A percentile compares a stretch with the other conserved stretches of the same genome.
Conservation (phyloP, 2,797 vertebrate genomes). For the Myotis myotis region DNA sequence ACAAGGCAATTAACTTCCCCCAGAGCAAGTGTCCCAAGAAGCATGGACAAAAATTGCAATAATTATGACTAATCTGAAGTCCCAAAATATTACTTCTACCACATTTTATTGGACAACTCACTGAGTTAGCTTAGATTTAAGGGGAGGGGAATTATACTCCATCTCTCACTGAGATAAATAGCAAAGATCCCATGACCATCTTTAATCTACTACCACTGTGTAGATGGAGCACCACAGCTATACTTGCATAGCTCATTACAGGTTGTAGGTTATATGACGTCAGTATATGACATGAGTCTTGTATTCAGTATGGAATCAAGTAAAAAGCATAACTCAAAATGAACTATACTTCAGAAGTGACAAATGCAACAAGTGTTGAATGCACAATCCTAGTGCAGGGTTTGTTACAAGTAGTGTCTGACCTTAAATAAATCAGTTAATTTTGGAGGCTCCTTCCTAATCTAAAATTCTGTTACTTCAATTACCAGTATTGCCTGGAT, state of each 20-base stretch:
- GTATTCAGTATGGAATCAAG: not conserved
- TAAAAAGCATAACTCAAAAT: not conserved
- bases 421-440: slow-evolving; percentile 64
- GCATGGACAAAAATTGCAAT: not conserved
- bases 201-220: not conserved
- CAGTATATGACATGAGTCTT: not conserved
- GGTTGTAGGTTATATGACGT: not conserved
- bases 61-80: not conserved
- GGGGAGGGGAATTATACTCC: not conserved
- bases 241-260: not conserved
- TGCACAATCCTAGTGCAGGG: not conserved
- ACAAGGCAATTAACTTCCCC: not conserved
- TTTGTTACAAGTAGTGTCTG: slow-evolving; percentile 65
- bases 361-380: slow-evolving; percentile 15
- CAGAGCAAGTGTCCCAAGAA: not conserved
- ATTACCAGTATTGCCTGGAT: slow-evolving; percentile 60
- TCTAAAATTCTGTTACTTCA: slow-evolving; percentile 62
- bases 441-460: slow-evolving; percentile 38
- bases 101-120: not conserved
- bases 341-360: slow-evolving; percentile 35
- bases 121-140: not conserved
- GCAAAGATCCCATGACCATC: not conserved
- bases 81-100: not conserved
- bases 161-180: not conserved
- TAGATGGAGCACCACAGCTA: not conserved